phyloP scores from a whole-genome alignment of 2,113 vertebrate species.

The Sciurus niger region DNA sequence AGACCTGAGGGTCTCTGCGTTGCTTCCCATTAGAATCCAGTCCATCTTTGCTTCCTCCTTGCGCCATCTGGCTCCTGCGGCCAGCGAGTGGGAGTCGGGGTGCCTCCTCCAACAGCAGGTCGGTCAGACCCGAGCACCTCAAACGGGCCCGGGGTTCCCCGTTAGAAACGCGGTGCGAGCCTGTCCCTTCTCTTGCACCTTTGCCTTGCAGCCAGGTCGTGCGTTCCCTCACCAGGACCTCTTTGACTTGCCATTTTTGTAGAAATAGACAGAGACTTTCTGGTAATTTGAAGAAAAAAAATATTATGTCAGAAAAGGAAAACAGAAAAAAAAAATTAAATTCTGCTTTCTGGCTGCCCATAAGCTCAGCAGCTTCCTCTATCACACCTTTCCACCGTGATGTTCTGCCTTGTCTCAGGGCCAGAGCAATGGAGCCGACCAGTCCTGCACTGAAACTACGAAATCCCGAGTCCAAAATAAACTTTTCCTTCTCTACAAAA shows the following conservation, averaged over 20 bases:
- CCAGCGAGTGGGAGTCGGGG: neutral
- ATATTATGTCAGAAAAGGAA: no score
- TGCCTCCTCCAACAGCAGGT: conserved; percentile 51
- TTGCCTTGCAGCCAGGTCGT: neutral
- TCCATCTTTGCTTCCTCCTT: conserved; percentile 46
- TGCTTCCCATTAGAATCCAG: conserved; percentile 59
- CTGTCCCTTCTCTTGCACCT: neutral
- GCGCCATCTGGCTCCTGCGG: conserved; percentile 69
- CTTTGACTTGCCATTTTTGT: neutral
- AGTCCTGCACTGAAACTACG: no score
- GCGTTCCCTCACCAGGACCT: neutral
- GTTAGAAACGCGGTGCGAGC: conserved; percentile 7
- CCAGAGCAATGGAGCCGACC: no score
- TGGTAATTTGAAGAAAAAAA: neutral
- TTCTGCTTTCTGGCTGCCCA: no score
- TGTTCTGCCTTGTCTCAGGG: no score
- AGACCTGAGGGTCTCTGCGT: conserved; percentile 62
- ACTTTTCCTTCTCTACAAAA: no score
- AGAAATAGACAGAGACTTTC: neutral
- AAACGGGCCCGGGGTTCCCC: neutral
- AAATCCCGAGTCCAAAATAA: no score
- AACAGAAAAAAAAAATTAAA: no score
- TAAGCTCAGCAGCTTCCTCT: no score
- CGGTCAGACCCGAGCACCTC: neutral
- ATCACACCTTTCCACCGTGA: no score